phyloP scores from a whole-genome alignment of 2,113 vertebrate genomes.

The Scomber colias region DNA sequence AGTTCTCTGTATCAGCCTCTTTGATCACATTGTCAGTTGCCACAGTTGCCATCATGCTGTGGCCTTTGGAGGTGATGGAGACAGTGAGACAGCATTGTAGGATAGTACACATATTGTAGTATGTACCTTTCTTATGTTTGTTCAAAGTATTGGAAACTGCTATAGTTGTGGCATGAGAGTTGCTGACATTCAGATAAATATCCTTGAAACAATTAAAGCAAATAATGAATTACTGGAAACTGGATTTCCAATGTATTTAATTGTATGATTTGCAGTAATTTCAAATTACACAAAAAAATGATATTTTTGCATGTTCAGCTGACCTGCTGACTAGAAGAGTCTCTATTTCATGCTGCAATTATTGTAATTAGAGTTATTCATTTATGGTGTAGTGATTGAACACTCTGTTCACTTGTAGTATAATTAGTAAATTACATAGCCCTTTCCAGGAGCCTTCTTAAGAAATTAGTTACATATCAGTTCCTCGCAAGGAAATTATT shows the following conservation, averaged over 20 bases:
- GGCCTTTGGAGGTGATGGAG: not conserved
- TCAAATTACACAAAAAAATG: not conserved
- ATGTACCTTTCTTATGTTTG: not conserved
- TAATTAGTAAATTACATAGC: not conserved
- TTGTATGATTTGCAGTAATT: not conserved
- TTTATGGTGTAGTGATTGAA: not conserved
- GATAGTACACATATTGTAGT: not conserved
- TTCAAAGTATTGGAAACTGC: too few species aligned
- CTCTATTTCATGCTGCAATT: not conserved
- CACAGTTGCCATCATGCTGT: not conserved
- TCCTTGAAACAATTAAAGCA: not conserved
- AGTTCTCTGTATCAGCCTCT: constrained; percentile 11
- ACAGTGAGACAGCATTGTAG: not conserved
- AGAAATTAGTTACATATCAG: not conserved
- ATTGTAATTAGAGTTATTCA: not conserved
- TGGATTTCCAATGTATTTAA: not conserved
- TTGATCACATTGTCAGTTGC: constrained; percentile 38
- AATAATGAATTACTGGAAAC: not conserved
- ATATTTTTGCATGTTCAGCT: not conserved
- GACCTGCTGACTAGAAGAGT: not conserved
- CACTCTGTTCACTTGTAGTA: not conserved
- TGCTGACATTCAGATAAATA: not conserved
- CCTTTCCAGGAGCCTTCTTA: not conserved
- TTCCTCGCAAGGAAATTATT: not conserved
- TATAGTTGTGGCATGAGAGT: not conserved